phyloP scores from a whole-genome alignment of 2,797 vertebrate genomes.

The Florisuga fusca region DNA sequence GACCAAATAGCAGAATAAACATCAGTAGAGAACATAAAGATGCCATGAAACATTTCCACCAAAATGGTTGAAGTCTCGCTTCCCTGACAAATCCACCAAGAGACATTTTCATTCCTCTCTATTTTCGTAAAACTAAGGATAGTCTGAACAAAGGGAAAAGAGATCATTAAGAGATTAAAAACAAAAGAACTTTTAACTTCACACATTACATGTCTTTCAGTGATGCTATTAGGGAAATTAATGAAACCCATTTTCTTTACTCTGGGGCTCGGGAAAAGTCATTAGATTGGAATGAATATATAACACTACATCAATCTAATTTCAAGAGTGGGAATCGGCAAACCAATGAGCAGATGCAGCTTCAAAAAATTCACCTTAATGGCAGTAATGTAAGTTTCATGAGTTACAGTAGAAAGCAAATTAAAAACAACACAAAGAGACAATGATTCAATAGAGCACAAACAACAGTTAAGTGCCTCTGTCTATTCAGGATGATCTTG shows the following conservation, averaged over 20 bases:
- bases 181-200: conserved; percentile 69
- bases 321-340: conserved; percentile 72
- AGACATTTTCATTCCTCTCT: conserved; percentile 56
- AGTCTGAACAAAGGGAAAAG: conserved; percentile 60
- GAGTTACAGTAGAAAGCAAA: conserved; percentile 73
- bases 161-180: conserved; percentile 77
- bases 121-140: conserved; percentile 48
- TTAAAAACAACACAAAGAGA: conserved; percentile 72
- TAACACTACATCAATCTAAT: conserved; percentile 77
- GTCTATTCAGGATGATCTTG: conserved; percentile 56
- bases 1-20: conserved; percentile 64
- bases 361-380: conserved; percentile 74
- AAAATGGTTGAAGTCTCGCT: conserved; percentile 48
- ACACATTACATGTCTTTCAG: conserved; percentile 68
- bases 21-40: conserved; percentile 60
- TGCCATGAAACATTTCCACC: conserved; percentile 55
- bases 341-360: conserved; percentile 63
- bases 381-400: conserved; percentile 66
- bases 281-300: conserved; percentile 76
- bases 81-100: conserved; percentile 46
- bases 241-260: conserved; percentile 76
- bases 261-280: conserved; percentile 70
- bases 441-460: conserved; percentile 65
- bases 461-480: conserved; percentile 53
- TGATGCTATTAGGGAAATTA: conserved; percentile 78